phyloP scores from a whole-genome alignment of 2,888 invertebrate species.

The Dynastes maya region DNA sequence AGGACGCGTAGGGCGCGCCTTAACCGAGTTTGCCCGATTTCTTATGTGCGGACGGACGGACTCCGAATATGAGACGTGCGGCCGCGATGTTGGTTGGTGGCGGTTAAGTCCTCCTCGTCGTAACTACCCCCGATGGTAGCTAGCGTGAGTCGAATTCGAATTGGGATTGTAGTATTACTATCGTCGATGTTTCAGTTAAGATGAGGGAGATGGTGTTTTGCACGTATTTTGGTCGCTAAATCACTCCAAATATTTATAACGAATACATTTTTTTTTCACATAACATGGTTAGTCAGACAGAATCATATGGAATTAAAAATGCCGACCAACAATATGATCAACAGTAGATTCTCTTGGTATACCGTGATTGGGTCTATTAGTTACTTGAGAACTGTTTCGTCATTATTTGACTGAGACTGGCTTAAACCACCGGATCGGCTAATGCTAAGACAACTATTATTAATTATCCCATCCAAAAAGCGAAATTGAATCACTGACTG shows the following conservation, averaged over 20 bases:
- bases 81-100: slow-evolving; percentile 48
- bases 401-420: too few species aligned
- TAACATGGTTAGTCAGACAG: not conserved
- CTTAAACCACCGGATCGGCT: too few species aligned
- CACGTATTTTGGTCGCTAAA: not conserved
- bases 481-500: too few species aligned
- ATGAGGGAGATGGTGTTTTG: slow-evolving; percentile 44
- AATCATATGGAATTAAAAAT: too few species aligned
- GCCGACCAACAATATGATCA: too few species aligned
- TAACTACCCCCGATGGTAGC: slow-evolving; percentile 45
- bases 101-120: slow-evolving; percentile 43
- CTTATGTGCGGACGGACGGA: slow-evolving; percentile 57
- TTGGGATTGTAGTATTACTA: slow-evolving; percentile 44
- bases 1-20: slow-evolving; percentile 58
- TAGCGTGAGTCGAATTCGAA: slow-evolving; percentile 57
- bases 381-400: too few species aligned
- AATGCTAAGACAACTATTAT: too few species aligned
- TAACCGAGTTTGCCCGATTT: slow-evolving; percentile 60
- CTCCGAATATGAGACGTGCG: slow-evolving; percentile 55
- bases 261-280: not conserved
- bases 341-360: too few species aligned
- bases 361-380: too few species aligned
- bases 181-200: slow-evolving; percentile 57
- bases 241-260: not conserved
- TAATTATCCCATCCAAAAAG: too few species aligned